Base-by-base conservation (phyloP, 2,113 vertebrate species). In the Stictonetta naevosa region DNA sequence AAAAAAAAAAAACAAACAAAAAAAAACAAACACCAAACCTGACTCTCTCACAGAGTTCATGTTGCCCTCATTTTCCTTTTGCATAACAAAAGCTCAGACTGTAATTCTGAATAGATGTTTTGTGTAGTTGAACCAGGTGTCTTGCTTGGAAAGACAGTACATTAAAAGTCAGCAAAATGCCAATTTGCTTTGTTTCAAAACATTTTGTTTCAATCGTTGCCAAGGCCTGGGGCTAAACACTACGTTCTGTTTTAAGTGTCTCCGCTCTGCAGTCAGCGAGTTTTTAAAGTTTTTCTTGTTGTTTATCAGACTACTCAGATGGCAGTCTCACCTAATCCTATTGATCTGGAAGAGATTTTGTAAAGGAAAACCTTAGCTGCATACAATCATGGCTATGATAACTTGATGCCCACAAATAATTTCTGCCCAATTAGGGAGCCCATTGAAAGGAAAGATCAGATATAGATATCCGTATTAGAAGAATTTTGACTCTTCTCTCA, bases 171-270 rank as follows among this genome's bases (percentile, higher is more conserved):
- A 98, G 96, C 96, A 91, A 97, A 97, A 97, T 96, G 95, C 96
- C 97, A 97, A 96, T 97, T 97, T 96, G 92, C 88, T 97, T 95
- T 95, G 93, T 97, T 98, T 97, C 95, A 95, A 97, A 97, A 97
- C 68, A 83, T 86, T 97, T 95, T 34, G 90, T 98, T 98, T 98
- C 95, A 98, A 94, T 97, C 14, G 18, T 72, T 97, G 98, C 97
- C 98, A 98, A 97, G 83, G 88, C 97, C 97, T 55, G 75, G 50
- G 96, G 98, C 97, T 94, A 95, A 97, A 93, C 86, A 94, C 81
- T 95, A 58, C 91, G 89, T 93, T 96, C 59, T 93, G 92, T 71
- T 97, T 97, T 90, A 84, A 97, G 93, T 90, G 89, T 92, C 93
- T 96, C 91, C 15, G 28, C 52, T 95, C 92, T 13, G 8, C 83